Conservation (phyloP, 1,140 invertebrate genomes). For the Monomorium pharaonis region DNA sequence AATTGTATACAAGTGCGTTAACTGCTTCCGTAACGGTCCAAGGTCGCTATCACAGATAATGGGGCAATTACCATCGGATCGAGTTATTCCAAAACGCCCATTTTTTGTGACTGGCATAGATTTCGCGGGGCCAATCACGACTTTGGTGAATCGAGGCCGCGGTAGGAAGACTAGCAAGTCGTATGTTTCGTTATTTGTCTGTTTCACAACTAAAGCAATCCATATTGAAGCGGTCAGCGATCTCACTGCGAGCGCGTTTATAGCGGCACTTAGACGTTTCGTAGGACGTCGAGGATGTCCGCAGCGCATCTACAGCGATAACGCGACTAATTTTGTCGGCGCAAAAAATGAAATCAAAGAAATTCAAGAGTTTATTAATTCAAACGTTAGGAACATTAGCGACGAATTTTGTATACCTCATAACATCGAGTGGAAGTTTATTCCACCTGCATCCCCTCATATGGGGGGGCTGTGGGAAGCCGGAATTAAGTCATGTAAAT, state of each 20-base stretch:
- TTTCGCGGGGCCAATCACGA: background rate
- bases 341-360: too few relatives aligned
- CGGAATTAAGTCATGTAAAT: too few relatives aligned
- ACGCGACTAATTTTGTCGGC: too few relatives aligned
- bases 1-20: background rate
- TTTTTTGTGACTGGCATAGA: background rate
- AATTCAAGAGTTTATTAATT: too few relatives aligned
- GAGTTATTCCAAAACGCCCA: background rate
- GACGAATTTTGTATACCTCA: too few relatives aligned
- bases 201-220: background rate
- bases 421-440: too few relatives aligned
- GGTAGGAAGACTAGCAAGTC: background rate
- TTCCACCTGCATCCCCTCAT: too few relatives aligned
- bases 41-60: background rate
- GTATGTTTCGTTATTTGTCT: background rate
- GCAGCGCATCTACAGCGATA: too few relatives aligned
- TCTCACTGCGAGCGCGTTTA: background rate
- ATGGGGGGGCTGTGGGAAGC: too few relatives aligned
- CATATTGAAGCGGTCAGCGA: background rate
- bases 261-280: too few relatives aligned
- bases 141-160: background rate
- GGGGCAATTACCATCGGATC: background rate
- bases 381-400: too few relatives aligned
- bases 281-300: too few relatives aligned
- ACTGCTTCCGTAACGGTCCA: background rate